Percentiles rank a stretch among this genome's conserved stretches.
Conservation (phyloP, 2,888 invertebrate genomes). For the Choreutis nemorana region DNA sequence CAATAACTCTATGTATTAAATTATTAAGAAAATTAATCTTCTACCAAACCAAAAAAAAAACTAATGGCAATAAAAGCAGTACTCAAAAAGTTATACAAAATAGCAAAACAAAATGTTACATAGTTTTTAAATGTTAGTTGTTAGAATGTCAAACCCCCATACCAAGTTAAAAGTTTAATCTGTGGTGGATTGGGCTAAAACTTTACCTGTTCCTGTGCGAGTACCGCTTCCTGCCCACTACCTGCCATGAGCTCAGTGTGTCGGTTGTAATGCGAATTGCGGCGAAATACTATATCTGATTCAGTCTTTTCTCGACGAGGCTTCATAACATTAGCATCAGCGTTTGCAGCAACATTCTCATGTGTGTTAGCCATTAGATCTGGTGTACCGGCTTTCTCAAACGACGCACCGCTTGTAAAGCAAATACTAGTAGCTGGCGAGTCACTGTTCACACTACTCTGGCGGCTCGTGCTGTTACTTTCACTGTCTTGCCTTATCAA, state of each 20-base stretch:
- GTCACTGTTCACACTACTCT: conserved; percentile 47
- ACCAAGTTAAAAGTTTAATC: conserved; percentile 51
- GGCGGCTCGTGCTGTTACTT: conserved; percentile 35
- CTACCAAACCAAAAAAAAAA: too few relatives aligned
- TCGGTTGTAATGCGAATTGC: conserved; percentile 53
- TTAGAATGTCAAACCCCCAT: conserved; percentile 53
- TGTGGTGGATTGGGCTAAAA: conserved; percentile 53
- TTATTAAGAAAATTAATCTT: too few relatives aligned
- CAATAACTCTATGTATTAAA: too few relatives aligned
- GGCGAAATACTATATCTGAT: conserved; percentile 83
- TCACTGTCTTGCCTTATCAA: conserved; percentile 50
- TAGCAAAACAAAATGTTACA: too few relatives aligned
- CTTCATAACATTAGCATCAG: conserved; percentile 56
- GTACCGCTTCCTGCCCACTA: conserved; percentile 64
- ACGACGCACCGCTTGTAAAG: conserved; percentile 35
- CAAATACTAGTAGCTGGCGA: conserved; percentile 53
- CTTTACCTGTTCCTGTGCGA: conserved; percentile 63
- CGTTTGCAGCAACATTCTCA: conserved; percentile 26
- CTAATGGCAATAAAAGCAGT: too few relatives aligned
- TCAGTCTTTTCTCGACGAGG: conserved; percentile 89
- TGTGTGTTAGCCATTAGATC: conserved; percentile 43
- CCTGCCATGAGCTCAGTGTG: conserved; percentile 47
- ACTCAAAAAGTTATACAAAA: too few relatives aligned
- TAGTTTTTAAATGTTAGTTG: too few relatives aligned
- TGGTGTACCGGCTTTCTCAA: conserved; percentile 42